Conservation (phyloP, 2,797 vertebrate genomes). For the Scomberomorus guttatus region DNA sequence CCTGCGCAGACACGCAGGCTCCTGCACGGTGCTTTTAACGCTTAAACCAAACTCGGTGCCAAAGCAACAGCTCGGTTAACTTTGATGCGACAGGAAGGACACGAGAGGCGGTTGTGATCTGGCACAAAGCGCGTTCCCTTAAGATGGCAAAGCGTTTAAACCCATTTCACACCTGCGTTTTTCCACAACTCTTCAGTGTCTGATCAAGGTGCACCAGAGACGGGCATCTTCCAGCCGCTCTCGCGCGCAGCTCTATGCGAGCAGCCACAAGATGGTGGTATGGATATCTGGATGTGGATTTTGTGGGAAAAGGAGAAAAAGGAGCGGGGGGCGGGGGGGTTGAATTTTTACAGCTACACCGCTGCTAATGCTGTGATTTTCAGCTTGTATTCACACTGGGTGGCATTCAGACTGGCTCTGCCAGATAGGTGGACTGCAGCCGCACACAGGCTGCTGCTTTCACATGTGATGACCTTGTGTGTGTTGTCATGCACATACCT, state of each 20-base stretch:
- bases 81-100: slow-evolving; percentile 27
- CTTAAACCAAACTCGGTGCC: slow-evolving; percentile 32
- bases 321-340: neutral
- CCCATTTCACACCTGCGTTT: slow-evolving; percentile 35
- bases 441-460: neutral
- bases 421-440: neutral
- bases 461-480: slow-evolving; percentile 51
- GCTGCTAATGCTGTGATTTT: slow-evolving; percentile 51
- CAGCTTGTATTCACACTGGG: slow-evolving; percentile 45
- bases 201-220: slow-evolving; percentile 33
- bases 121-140: neutral
- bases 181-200: slow-evolving; percentile 21
- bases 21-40: neutral
- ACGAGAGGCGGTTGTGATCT: neutral
- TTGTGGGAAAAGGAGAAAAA: neutral
- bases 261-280: slow-evolving; percentile 91
- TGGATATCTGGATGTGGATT: slow-evolving; percentile 80
- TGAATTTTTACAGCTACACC: slow-evolving; percentile 19
- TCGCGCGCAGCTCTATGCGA: slow-evolving; percentile 64
- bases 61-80: slow-evolving; percentile 58
- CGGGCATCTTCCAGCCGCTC: slow-evolving; percentile 23
- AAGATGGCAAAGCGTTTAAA: slow-evolving; percentile 16
- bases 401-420: slow-evolving; percentile 28
- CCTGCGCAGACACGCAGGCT: neutral
- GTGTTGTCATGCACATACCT: neutral